These are phyloP conservation scores for Mechanitis messenoides DNA, from an alignment of 2,888 invertebrate species.

Conservation along the genomic window DNA sequence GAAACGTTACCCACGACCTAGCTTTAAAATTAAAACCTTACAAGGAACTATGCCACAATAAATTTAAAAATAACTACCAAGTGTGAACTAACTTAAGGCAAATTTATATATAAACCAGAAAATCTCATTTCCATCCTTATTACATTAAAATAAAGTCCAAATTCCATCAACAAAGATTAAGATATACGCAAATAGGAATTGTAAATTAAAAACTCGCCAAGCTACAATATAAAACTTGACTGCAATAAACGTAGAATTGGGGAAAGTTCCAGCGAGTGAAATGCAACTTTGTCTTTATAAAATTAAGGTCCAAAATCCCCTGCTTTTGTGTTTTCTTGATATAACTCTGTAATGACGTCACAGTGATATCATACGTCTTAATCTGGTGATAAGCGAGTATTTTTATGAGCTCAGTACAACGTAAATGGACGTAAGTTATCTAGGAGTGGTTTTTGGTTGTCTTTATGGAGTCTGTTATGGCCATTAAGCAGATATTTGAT, in stretches of 20 bases:
- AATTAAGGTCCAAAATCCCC: conserved; percentile 26
- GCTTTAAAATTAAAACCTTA: conserved; percentile 27
- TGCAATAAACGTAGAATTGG: conserved; percentile 37
- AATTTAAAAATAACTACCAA: conserved; percentile 38
- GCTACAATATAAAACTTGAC: conserved; percentile 40
- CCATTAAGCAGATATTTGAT: conserved; percentile 24
- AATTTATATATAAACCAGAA: conserved; percentile 7
- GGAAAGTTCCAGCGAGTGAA: conserved; percentile 20
- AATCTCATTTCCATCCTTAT: neutral
- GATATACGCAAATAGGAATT: conserved; percentile 21
- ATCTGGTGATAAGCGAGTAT: conserved; percentile 40
- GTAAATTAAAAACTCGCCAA: conserved; percentile 35
- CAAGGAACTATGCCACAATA: conserved; percentile 32
- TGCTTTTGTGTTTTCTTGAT: neutral
- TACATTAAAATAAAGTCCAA: conserved; percentile 8
- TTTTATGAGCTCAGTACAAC: conserved; percentile 42
- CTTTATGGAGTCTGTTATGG: conserved; percentile 35
- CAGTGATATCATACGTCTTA: conserved; percentile 43
- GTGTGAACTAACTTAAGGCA: conserved; percentile 33
- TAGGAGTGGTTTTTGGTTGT: conserved; percentile 34
- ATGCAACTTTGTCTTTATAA: conserved; percentile 24
- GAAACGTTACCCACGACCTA: conserved; percentile 13
- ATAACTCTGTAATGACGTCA: conserved; percentile 37
- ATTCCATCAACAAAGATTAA: conserved; percentile 12
- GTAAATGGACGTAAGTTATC: conserved; percentile 42